Base-by-base conservation (phyloP, 1,140 invertebrate genomes). In the Aricia agestis region DNA sequence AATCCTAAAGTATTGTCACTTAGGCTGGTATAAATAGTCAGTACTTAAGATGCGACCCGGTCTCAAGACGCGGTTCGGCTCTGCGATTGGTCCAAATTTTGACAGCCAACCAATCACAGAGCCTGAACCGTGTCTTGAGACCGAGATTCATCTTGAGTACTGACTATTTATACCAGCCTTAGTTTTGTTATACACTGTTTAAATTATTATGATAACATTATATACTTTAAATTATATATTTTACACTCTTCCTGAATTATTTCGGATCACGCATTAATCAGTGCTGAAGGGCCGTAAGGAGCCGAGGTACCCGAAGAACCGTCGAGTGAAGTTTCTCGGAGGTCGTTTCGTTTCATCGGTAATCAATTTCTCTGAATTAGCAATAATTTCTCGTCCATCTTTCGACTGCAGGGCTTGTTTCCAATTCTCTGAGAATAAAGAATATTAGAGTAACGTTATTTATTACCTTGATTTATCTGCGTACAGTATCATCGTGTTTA, bases 221-320 rank as follows among this genome's bases (percentile, higher is more conserved):
- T 25, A 25, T 52, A 4, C 9, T 6, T 1, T 11, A 45, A 4
- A 6, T 7, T 52, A 52, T 52, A 52, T 15, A 15, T 15, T 52
- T 52, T 52, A 15, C 45, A 52, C 3, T 13, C 9, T 52, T 10
- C 11, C 45, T 52, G 13, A 15, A 15, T 15, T 13, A 52, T 52
- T 52, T 52, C 45, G 45, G 5, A 15, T 52, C 36, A 6, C 36
- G 36, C 17, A 70, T 77, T 79, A 83, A 73, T 84, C 84, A 2
- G 83, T 73, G 61, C 72, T 73, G 57, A 86, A 74, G 52, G 74
- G 82, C 32, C 79, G 84, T 63, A 86, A 86, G 7, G 80, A 82
- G 0, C 82, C 81, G 7, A 80, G 76, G 66, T 78, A 73, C 63
- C 80, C 78, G 32, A 78, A 75, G 17, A 82, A 80, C 59, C 84